These are phyloP conservation scores for Parazoanthus atlanticus DNA, from an alignment of 92 coral and sea anemone species.

Conservation along the genomic window DNA sequence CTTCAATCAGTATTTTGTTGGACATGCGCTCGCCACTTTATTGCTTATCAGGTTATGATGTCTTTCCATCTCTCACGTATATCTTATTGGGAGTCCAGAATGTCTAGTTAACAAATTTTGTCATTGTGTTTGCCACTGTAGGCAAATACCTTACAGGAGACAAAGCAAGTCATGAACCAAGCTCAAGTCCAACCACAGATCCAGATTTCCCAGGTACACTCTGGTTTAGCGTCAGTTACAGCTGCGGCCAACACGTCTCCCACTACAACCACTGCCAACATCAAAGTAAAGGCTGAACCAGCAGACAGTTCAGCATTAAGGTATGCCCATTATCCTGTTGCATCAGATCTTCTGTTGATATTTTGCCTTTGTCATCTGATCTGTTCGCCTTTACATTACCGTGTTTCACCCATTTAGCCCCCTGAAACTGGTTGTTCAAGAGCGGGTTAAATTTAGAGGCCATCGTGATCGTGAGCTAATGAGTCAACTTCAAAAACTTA, in stretches of 20 bases:
- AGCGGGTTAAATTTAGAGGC: no score
- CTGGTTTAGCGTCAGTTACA: slow-evolving; percentile 50
- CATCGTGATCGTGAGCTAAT: no score
- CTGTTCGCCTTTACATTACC: not conserved
- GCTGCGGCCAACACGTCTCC: slow-evolving; percentile 20
- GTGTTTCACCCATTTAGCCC: not conserved
- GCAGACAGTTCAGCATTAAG: slow-evolving; percentile 16
- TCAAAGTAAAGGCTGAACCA: slow-evolving; percentile 46
- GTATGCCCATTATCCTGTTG: not conserved
- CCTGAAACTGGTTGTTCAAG: no score
- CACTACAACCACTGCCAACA: not conserved
- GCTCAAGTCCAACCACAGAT: slow-evolving; percentile 19
- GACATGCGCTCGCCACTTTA: no score
- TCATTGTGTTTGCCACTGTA: not conserved
- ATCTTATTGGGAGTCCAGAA: no score
- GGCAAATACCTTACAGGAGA: slow-evolving; percentile 54
- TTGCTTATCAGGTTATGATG: no score
- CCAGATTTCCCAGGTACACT: slow-evolving; percentile 61
- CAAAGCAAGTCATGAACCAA: slow-evolving; percentile 35
- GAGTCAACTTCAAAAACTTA: no score
- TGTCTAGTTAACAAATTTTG: no score
- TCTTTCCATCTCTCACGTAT: no score
- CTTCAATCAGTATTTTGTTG: no score
- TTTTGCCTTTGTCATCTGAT: not conserved
- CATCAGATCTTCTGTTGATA: not conserved